Percentiles rank a stretch among this genome's conserved stretches.
phyloP scores from a whole-genome alignment of 2,888 invertebrate species.

The Ernsta delagoae region DNA sequence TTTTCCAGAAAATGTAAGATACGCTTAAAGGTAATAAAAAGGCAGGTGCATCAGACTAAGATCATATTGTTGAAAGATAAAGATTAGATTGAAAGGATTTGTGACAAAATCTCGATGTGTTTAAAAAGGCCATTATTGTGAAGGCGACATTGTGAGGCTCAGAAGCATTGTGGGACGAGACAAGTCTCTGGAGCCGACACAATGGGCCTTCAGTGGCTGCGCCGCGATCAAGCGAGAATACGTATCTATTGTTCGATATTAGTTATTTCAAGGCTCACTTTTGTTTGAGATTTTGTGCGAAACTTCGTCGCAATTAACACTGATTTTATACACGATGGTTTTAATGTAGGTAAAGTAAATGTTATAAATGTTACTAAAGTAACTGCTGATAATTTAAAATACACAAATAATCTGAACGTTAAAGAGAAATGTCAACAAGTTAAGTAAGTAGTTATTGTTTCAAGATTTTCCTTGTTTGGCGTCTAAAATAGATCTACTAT shows the following conservation, averaged over 20 bases:
- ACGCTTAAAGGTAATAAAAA: not conserved
- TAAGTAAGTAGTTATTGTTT: too few species aligned
- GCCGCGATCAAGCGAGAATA: slow-evolving; percentile 21
- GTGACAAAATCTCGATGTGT: slow-evolving; percentile 40
- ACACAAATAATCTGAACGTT: too few species aligned
- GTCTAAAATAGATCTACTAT: too few species aligned
- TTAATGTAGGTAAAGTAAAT: too few species aligned
- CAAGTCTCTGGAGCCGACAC: slow-evolving; percentile 28
- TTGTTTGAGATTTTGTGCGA: slow-evolving; percentile 26
- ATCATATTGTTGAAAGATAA: slow-evolving; percentile 21
- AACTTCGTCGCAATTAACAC: slow-evolving; percentile 12
- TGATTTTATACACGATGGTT: slow-evolving; percentile 1
- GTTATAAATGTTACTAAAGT: too few species aligned
- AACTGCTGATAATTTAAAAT: too few species aligned
- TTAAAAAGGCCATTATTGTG: slow-evolving; percentile 40
- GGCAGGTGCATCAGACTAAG: not conserved
- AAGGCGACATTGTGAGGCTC: slow-evolving; percentile 35
- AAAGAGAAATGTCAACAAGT: too few species aligned
- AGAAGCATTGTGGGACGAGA: slow-evolving; percentile 36
- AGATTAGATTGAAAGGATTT: slow-evolving; percentile 39
- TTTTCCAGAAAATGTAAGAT: not conserved
- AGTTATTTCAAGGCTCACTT: slow-evolving; percentile 28
- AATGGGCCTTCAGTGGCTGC: slow-evolving; percentile 15
- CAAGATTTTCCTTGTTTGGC: too few species aligned
- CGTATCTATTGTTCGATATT: slow-evolving; percentile 29